A percentile compares a stretch with the other conserved stretches of the same genome.
phyloP scores from a whole-genome alignment of 2,888 invertebrate species.

The Morpho deidamia region DNA sequence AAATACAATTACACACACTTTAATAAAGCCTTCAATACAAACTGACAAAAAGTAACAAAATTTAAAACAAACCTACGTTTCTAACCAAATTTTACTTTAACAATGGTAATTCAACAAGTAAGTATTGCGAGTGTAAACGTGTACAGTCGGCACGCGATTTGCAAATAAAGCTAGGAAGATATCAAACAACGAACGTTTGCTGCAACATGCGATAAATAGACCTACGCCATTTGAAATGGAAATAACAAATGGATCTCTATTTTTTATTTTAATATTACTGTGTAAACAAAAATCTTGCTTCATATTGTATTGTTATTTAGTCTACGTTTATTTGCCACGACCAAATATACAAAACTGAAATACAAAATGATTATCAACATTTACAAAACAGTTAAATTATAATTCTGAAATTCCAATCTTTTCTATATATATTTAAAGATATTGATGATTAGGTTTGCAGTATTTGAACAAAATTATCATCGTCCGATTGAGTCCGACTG shows the following conservation, averaged over 20 bases:
- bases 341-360: too few species aligned
- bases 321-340: too few species aligned
- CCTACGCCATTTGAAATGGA: slow-evolving; percentile 52
- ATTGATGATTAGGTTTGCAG: too few species aligned
- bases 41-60: slow-evolving; percentile 2
- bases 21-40: background rate
- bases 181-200: slow-evolving; percentile 57
- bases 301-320: background rate
- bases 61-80: slow-evolving; percentile 15
- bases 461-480: too few species aligned
- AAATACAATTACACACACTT: too few species aligned
- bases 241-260: slow-evolving; percentile 56
- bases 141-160: slow-evolving; percentile 62
- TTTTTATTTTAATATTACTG: slow-evolving; percentile 38
- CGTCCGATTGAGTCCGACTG: too few species aligned
- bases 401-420: too few species aligned
- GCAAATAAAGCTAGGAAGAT: slow-evolving; percentile 72
- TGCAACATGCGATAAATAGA: slow-evolving; percentile 66
- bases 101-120: slow-evolving; percentile 64
- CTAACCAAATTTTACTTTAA: slow-evolving; percentile 38
- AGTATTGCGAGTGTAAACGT: slow-evolving; percentile 47
- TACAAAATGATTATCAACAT: too few species aligned
- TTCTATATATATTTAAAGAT: too few species aligned
- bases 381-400: too few species aligned
- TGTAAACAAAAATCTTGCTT: slow-evolving; percentile 17